phyloP scores from a whole-genome alignment of 1,140 invertebrate species.

The Halictus rubicundus region DNA sequence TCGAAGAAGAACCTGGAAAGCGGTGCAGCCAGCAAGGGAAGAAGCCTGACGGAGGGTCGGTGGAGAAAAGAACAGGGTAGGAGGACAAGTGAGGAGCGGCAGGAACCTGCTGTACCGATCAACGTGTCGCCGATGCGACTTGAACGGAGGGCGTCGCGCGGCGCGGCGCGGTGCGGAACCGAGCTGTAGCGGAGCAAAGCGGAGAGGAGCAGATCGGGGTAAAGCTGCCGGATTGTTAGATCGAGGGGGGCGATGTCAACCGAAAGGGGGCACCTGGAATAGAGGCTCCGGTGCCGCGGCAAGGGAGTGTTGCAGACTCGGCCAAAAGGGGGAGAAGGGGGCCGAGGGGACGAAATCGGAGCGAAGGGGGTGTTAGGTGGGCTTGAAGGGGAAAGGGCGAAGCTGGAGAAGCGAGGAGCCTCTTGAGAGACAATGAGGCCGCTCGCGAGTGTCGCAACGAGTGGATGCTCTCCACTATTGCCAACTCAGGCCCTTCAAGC shows the following conservation, averaged over 20 bases:
- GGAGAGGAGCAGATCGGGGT: neutral
- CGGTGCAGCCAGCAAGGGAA: neutral
- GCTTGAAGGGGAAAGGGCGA: slow-evolving; percentile 53
- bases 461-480: slow-evolving; percentile 80
- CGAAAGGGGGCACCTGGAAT: slow-evolving; percentile 57
- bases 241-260: slow-evolving; percentile 63
- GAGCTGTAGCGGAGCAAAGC: too few relatives aligned
- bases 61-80: slow-evolving; percentile 2
- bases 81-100: neutral
- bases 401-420: slow-evolving; percentile 69
- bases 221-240: slow-evolving; percentile 51
- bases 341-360: slow-evolving; percentile 45
- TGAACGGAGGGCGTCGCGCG: slow-evolving; percentile 8
- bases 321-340: slow-evolving; percentile 30
- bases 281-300: slow-evolving; percentile 31
- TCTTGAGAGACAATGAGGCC: slow-evolving; percentile 80
- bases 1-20: slow-evolving; percentile 41
- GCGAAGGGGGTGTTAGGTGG: slow-evolving; percentile 39
- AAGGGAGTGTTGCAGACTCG: slow-evolving; percentile 34
- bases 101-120: slow-evolving; percentile 54
- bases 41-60: neutral
- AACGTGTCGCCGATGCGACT: slow-evolving; percentile 46
- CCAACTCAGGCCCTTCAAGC: slow-evolving; percentile 80
- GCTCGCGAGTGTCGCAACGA: slow-evolving; percentile 80
- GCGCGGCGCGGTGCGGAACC: neutral